Evolutionary conservation across 1,140 invertebrate species (phyloP), one percentile per base, ranked within the genome.

Genomic region (Cydia fagiglandana): DNA sequence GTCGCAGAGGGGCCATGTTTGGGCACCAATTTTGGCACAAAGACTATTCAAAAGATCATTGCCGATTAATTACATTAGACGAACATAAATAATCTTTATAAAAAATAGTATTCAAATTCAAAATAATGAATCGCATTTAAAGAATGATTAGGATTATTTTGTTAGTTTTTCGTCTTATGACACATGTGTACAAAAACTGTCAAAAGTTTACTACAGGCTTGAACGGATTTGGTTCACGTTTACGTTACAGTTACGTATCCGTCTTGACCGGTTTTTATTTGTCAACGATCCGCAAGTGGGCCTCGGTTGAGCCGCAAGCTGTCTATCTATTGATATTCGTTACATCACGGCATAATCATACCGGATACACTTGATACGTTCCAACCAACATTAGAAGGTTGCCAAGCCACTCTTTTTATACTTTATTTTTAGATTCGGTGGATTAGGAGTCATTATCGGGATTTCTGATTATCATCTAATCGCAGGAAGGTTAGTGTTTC

Each of bases 321-420:
- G 20, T 41, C 66, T 75, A 50, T 38, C 74, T 80, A 82, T 80
- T 80, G 77, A 80, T 74, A 79, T 76, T 78, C 75, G 81, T 86
- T 85, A 86, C 84, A 85, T 88, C 86, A 88, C 78, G 82, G 80
- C 75, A 83, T 80, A 83, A 83, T 85, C 79, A 83, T 88, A 81
- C 85, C 86, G 85, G 86, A 88, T 87, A 85, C 79, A 83, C 74
- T 81, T 80, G 77, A 86, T 84, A 83, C 80, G 81, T 83, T 83
- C 79, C 79, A 82, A 82, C 79, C 61, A 83, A 83, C 79, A 80
- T 84, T 83, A 84, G 83, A 84, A 86, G 84, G 86, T 86, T 88
- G 81, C 73, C 34, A 74, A 78, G 76, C 79, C 77, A 79, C 76
- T 81, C 70, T 81, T 80, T 75, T 75, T 76, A 73, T 73, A 56